Evolutionary conservation across 1,140 invertebrate genomes (phyloP).

Genomic region (Dysdera silvatica): DNA sequence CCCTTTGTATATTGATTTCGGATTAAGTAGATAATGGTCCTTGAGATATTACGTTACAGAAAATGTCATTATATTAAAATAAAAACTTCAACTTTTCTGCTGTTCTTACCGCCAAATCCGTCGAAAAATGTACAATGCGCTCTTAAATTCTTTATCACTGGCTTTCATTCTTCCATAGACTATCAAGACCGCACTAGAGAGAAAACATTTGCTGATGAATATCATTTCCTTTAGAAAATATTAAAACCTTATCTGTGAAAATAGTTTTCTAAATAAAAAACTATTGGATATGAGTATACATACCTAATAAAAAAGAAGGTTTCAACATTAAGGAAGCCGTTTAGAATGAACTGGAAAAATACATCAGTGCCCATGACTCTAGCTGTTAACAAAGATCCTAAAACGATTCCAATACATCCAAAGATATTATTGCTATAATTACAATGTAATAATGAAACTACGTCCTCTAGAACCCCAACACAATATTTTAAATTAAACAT

Average conservation of each 20-base stretch:
- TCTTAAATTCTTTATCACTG: slow-evolving; percentile 11
- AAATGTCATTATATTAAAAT: not conserved
- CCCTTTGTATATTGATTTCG: too few species aligned
- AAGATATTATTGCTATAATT: too few species aligned
- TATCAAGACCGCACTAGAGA: slow-evolving; percentile 13
- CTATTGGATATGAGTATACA: not conserved
- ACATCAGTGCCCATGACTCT: slow-evolving; percentile 1
- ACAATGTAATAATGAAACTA: too few species aligned
- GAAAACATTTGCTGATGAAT: not conserved
- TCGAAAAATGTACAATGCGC: slow-evolving; percentile 11
- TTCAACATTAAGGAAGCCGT: slow-evolving; percentile 20
- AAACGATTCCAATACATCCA: too few species aligned
- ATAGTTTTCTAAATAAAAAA: not conserved
- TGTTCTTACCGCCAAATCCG: slow-evolving; percentile 21
- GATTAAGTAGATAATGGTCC: too few species aligned
- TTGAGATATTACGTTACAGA: not conserved
- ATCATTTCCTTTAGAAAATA: not conserved
- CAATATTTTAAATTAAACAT: too few species aligned
- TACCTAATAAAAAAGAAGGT: slow-evolving; percentile 29
- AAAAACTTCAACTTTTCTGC: not conserved
- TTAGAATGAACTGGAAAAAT: slow-evolving; percentile 14
- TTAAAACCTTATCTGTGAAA: not conserved
- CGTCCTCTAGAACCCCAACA: too few species aligned
- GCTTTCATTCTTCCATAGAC: slow-evolving; percentile 11
- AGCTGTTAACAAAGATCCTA: slow-evolving; percentile 1